Evolutionary conservation across 2,888 invertebrate genomes (phyloP).

Genomic region (Charanyca ferruginea): DNA sequence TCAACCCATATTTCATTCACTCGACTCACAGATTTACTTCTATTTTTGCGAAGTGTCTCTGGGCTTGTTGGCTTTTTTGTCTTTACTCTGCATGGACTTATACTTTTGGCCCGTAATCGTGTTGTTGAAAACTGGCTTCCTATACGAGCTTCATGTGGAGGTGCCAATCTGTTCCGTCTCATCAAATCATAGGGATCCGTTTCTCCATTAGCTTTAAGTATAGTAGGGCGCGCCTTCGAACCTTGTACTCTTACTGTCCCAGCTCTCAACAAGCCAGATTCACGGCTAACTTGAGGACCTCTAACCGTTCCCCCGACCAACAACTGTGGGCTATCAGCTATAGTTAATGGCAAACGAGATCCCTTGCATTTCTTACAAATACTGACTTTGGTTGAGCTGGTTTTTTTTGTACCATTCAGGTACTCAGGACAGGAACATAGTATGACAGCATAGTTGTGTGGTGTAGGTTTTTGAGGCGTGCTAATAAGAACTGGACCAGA

Average conservation of each 20-base stretch:
- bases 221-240: constrained; percentile 92
- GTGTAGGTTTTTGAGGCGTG: constrained; percentile 90
- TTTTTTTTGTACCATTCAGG: constrained; percentile 94
- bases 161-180: constrained; percentile 94
- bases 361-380: constrained; percentile 96
- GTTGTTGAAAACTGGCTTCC: constrained; percentile 89
- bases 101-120: constrained; percentile 90
- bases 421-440: constrained; percentile 96
- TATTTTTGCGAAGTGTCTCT: constrained; percentile 81
- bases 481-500: constrained; percentile 88
- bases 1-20: constrained; percentile 88
- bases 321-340: constrained; percentile 91
- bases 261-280: constrained; percentile 88
- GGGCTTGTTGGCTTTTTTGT: constrained; percentile 87
- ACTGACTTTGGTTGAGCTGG: constrained; percentile 94
- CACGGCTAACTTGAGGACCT: constrained; percentile 86
- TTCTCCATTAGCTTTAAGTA: constrained; percentile 91
- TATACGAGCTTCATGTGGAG: constrained; percentile 91
- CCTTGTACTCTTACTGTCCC: constrained; percentile 93
- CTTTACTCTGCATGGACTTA: constrained; percentile 91
- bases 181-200: constrained; percentile 96
- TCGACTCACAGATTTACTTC: constrained; percentile 88
- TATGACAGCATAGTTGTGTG: constrained; percentile 93
- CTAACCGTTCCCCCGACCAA: constrained; percentile 92
- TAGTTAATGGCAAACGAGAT: constrained; percentile 93